Evolutionary conservation across 2,113 vertebrate species (phyloP), one percentile per base, ranked within the genome.

Genomic region (Myrmecobius fasciatus): DNA sequence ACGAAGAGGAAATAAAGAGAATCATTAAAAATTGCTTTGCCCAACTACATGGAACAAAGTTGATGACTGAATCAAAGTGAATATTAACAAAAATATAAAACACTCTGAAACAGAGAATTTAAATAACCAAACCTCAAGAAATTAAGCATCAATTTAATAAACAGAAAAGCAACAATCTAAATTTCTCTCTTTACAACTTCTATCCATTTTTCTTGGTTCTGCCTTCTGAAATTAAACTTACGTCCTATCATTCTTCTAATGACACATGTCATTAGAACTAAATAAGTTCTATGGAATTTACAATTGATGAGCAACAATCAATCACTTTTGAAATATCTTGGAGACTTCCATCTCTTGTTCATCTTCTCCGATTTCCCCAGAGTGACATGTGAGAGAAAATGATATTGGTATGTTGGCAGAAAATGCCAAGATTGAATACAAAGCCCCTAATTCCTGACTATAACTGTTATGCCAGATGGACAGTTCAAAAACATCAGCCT

Each of bases 381-480:
- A 56, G 0, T 56, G 54, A 11, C 25, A 56, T 0, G 2, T 56
- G 54, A 56, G 54, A 28, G 54, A 91, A 98, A 98, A 94, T 91
- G 91, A 96, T 96, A 97, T 94, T 97, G 98, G 98, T 95, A 99
- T 99, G 99, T 99, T 99, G 98, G 99, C 99, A 96, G 99, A 99
- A 97, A 99, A 99, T 14, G 99, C 99, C 92, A 98, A 98, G 93
- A 99, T 99, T 97, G 99, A 99, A 56, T 98, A 99, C 94, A 99
- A 98, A 98, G 99, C 99, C 92, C 99, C 99, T 90, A 99, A 99
- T 95, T 99, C 92, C 99, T 98, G 91, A 99, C 99, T 89, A 99
- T 98, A 51, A 99, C 99, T 46, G 99, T 99, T 97, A 99, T 99
- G 99, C 99, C 99, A 93, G 99, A 99, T 96, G 99, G 99, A 91